A percentile compares a stretch with the other conserved stretches of the same genome.
These are phyloP conservation scores for Etheostoma spectabile DNA, from an alignment of 2,113 vertebrate species.

Conservation along the genomic window DNA sequence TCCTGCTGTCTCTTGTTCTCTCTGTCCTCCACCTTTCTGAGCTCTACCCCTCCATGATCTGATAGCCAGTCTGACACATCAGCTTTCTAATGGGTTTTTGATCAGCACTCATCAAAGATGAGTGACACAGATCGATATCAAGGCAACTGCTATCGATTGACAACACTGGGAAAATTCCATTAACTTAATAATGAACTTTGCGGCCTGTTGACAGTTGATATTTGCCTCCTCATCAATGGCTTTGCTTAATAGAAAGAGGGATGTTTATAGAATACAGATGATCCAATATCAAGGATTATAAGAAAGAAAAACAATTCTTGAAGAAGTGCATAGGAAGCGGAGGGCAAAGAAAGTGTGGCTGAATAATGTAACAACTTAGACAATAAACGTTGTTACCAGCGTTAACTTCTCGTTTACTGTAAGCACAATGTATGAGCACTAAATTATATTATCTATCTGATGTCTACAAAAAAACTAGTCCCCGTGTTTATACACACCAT, in stretches of 20 bases:
- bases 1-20: neutral
- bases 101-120: constrained; percentile 44
- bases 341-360: neutral
- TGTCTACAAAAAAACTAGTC: neutral
- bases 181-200: constrained; percentile 51
- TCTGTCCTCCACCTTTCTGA: constrained; percentile 10
- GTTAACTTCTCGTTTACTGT: neutral
- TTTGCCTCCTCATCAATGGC: neutral
- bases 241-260: neutral
- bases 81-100: constrained; percentile 64
- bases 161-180: constrained; percentile 51
- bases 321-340: neutral
- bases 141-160: constrained; percentile 20
- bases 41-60: constrained; percentile 18
- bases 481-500: neutral
- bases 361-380: neutral
- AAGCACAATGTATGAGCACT: neutral
- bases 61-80: constrained; percentile 35
- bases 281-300: neutral
- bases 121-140: constrained; percentile 53
- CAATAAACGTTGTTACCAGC: neutral
- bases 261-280: constrained; percentile 10
- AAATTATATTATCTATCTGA: neutral
- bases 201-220: constrained; percentile 18
- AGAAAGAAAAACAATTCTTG: neutral